Conservation (phyloP, 2,797 vertebrate species). For the Scarus forsteni region DNA sequence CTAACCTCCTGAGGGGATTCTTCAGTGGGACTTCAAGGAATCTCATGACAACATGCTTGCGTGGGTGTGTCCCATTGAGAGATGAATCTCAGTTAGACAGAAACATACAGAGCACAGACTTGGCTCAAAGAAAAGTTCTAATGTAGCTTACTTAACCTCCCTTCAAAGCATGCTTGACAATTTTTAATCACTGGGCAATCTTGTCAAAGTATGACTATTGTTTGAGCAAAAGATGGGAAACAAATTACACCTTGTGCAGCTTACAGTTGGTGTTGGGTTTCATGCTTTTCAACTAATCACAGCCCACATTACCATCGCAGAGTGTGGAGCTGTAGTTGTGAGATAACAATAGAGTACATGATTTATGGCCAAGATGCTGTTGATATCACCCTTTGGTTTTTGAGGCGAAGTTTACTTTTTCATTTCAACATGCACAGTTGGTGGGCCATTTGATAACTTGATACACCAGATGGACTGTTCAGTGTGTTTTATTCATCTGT, state of each 20-base stretch:
- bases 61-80: constrained; percentile 38
- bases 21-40: constrained; percentile 58
- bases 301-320: too few species aligned
- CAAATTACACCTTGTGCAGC: not conserved
- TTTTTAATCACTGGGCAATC: constrained; percentile 12
- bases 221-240: not conserved
- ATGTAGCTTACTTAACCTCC: constrained; percentile 15
- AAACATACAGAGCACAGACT: constrained; percentile 5
- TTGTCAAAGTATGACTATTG: not conserved
- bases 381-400: too few species aligned
- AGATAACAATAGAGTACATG: too few species aligned
- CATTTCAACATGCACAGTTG: too few species aligned
- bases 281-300: too few species aligned
- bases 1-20: constrained; percentile 63
- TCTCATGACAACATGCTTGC: constrained; percentile 58
- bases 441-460: too few species aligned
- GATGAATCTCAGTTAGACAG: constrained; percentile 39
- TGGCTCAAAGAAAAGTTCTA: constrained; percentile 17
- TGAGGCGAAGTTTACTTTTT: too few species aligned
- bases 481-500: too few species aligned
- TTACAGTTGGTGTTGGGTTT: not conserved
- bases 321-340: too few species aligned
- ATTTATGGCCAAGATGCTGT: too few species aligned
- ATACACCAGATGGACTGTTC: too few species aligned
- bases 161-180: constrained; percentile 19